Percentiles rank a stretch among this genome's conserved stretches.
These are phyloP conservation scores for Molorchus minor DNA, from an alignment of 2,888 invertebrate genomes.

Conservation along the genomic window DNA sequence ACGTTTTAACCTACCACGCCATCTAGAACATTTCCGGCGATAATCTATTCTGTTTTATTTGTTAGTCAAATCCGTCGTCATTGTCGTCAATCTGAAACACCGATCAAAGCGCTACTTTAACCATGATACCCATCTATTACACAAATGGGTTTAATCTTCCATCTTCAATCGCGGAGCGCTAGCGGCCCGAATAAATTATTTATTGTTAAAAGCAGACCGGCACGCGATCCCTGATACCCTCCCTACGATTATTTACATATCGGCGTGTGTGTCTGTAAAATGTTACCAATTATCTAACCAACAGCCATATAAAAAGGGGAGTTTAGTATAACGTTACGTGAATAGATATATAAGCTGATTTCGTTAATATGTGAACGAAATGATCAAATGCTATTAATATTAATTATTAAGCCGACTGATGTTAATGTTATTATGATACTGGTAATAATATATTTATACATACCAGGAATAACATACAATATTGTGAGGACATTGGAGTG, in stretches of 20 bases:
- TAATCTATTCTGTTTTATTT: slow-evolving; percentile 14
- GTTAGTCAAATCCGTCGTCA: slow-evolving; percentile 16
- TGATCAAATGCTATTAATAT: too few species aligned
- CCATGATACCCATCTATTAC: slow-evolving; percentile 15
- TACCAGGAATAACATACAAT: too few species aligned
- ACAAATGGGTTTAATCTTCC: slow-evolving; percentile 18
- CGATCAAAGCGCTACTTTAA: slow-evolving; percentile 11
- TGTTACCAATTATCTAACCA: slow-evolving; percentile 12
- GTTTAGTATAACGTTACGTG: neutral
- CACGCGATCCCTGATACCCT: slow-evolving; percentile 13
- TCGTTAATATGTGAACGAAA: too few species aligned
- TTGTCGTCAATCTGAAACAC: slow-evolving; percentile 1
- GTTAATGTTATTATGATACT: too few species aligned
- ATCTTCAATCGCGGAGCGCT: slow-evolving; percentile 17
- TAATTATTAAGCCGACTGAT: too few species aligned
- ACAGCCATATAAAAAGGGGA: slow-evolving; percentile 2
- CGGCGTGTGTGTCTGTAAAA: slow-evolving; percentile 12
- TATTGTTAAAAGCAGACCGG: slow-evolving; percentile 7
- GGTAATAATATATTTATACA: too few species aligned
- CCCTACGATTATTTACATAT: slow-evolving; percentile 18
- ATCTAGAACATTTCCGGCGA: slow-evolving; percentile 7
- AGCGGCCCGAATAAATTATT: slow-evolving; percentile 11
- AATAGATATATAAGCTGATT: neutral
- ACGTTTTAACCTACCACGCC: neutral
- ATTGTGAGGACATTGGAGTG: too few species aligned